Base-by-base conservation (phyloP, 2,113 vertebrate genomes). In the Regulus satrapa region DNA sequence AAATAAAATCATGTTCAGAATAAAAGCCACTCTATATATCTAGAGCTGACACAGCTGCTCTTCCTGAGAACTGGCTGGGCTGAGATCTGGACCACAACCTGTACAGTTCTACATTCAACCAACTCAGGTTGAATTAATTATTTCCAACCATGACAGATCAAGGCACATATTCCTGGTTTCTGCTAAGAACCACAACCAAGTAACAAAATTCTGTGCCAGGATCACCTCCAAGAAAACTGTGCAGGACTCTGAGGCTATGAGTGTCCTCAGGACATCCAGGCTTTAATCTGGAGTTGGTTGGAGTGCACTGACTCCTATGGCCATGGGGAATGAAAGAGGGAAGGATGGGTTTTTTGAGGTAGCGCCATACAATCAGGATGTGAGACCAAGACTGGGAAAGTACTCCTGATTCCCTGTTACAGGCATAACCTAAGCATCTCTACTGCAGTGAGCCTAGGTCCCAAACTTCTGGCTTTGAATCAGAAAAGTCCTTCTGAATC, bases 41-140 rank as follows among this genome's bases (percentile, higher is more conserved):
- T 59, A 61, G 13, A 79, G 6, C 31, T 72, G 43, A 23, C 26
- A 51, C 1, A 4, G 9, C 7, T 62, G n/a, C 7, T 23, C 9
- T 17, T 59, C 29, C 46, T 75, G 11, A 0, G 1, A 75, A 9
- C 32, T n/a, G 40, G 1, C 1, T 51, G 43, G 17, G 43, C 20
- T 54, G 75, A 71, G 38, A 32, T 76, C 58, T 61, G 51, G 4
- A 66, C 1, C 11, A 11, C 14, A 23, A 43, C 5, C 11, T 54
- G 24, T 18, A 4, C 32, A 38, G 12, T 54, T 93, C 25, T 6
- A 36, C 14, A 24, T 63, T 63, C 32, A 67, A 0, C 29, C 6
- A 2, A 1, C 23, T 87, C 15, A 3, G 15, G 16, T 11, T 62
- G 64, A 81, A 11, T 52, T 67, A 28, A 7, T 48, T 58, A 32